A percentile compares a stretch with the other conserved stretches of the same genome.
Evolutionary conservation across 2,888 invertebrate species (phyloP).

Genomic region (Andrena hattorfiana): DNA sequence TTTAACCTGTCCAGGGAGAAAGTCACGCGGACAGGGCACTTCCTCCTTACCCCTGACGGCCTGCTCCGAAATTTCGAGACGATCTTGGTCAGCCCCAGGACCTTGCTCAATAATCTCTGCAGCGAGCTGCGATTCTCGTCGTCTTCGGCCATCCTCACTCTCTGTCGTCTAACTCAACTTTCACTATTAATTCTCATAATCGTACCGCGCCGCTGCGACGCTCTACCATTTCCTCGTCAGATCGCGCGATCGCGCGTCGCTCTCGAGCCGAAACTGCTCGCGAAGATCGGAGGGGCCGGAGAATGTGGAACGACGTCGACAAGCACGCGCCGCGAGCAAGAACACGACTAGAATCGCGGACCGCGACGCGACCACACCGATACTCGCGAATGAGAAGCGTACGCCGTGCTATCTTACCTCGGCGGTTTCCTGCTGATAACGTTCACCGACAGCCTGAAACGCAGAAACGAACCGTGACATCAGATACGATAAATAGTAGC

Average conservation of each 20-base stretch:
- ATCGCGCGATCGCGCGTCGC: background rate
- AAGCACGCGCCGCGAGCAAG: slow-evolving; percentile 27
- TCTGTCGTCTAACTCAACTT: background rate
- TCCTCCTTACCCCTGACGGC: slow-evolving; percentile 52
- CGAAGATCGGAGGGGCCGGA: background rate
- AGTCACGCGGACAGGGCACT: background rate
- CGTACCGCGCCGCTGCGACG: background rate
- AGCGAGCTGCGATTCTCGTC: background rate
- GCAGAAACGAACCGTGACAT: slow-evolving; percentile 71
- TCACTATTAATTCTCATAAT: background rate
- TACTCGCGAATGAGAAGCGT: slow-evolving; percentile 46
- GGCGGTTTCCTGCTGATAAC: slow-evolving; percentile 81
- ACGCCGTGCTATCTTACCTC: slow-evolving; percentile 78
- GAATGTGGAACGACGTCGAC: background rate
- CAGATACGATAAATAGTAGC: slow-evolving; percentile 43
- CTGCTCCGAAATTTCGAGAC: slow-evolving; percentile 23
- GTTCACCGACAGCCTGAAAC: slow-evolving; percentile 72
- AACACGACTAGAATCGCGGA: slow-evolving; percentile 50
- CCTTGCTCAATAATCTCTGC: slow-evolving; percentile 14
- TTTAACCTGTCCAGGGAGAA: slow-evolving; percentile 28
- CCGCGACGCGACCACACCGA: slow-evolving; percentile 25
- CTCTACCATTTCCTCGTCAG: background rate
- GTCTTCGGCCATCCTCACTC: slow-evolving; percentile 20
- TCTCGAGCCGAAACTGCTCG: background rate
- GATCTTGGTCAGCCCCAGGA: slow-evolving; percentile 22